A percentile compares a stretch with the other conserved stretches of the same genome.
phyloP scores from a whole-genome alignment of 2,113 vertebrate genomes.

The Pogonocichla stellata region DNA sequence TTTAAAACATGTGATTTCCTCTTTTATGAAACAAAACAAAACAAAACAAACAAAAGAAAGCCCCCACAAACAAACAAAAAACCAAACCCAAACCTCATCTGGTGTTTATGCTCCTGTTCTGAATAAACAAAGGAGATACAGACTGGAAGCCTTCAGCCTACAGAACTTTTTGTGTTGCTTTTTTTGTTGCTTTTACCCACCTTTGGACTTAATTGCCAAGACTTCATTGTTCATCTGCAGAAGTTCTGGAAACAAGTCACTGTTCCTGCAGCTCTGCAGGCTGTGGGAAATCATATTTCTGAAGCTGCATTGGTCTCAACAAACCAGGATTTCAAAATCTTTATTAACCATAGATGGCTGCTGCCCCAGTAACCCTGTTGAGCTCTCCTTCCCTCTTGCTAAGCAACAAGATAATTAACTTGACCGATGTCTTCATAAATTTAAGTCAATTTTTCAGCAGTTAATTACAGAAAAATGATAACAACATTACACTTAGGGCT shows the following conservation, averaged over 20 bases:
- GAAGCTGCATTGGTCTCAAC: not conserved
- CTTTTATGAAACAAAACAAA: not conserved
- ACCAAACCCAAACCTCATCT: not conserved
- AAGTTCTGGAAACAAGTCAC: not conserved
- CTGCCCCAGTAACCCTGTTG: not conserved
- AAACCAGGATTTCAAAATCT: not conserved
- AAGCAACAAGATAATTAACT: conserved; percentile 56
- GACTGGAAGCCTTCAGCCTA: not conserved
- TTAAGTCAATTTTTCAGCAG: conserved; percentile 20
- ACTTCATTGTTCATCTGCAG: not conserved
- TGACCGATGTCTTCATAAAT: not conserved
- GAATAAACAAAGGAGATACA: not conserved
- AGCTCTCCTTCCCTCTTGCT: not conserved
- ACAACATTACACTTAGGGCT: not conserved
- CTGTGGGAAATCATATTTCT: not conserved
- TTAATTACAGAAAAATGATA: conserved; percentile 23
- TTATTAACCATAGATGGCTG: conserved; percentile 15
- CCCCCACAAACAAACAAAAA: too few relatives aligned
- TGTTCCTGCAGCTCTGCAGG: not conserved
- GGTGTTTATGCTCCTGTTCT: not conserved
- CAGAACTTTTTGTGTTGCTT: not conserved
- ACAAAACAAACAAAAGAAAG: not conserved
- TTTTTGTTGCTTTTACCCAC: not conserved
- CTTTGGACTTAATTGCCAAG: not conserved
- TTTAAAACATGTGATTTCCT: not conserved